Conservation (phyloP, 2,888 invertebrate genomes). For the Pegoplata infirma region DNA sequence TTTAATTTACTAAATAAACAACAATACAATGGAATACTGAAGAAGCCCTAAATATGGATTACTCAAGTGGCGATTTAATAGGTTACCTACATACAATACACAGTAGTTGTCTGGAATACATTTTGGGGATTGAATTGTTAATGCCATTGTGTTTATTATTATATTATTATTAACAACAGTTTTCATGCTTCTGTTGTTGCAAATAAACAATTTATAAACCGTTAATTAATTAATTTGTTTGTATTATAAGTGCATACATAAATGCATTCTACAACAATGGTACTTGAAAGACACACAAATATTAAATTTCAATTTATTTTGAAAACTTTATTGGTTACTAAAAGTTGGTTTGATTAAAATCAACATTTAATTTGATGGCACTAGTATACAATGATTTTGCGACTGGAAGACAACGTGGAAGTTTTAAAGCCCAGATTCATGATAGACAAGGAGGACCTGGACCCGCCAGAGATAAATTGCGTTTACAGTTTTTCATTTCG, state of each 20-base stretch:
- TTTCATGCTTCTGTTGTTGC: conserved; percentile 12
- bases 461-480: no score
- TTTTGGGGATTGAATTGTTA: no score
- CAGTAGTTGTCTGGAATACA: not conserved
- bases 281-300: not conserved
- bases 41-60: conserved; percentile 20
- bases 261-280: no score
- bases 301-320: not conserved
- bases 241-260: not conserved
- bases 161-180: not conserved
- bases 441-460: no score
- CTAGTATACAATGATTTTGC: no score
- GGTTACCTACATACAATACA: no score
- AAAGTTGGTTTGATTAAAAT: no score
- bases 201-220: not conserved
- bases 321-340: no score
- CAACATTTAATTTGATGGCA: no score
- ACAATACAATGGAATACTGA: conserved; percentile 19
- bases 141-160: conserved; percentile 12
- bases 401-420: no score
- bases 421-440: no score
- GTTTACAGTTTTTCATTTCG: no score
- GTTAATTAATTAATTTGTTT: conserved; percentile 20
- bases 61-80: conserved; percentile 2
- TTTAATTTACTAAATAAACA: not conserved